Conservation (phyloP, 1,140 invertebrate genomes). For the Aphelenchoides besseyi region DNA sequence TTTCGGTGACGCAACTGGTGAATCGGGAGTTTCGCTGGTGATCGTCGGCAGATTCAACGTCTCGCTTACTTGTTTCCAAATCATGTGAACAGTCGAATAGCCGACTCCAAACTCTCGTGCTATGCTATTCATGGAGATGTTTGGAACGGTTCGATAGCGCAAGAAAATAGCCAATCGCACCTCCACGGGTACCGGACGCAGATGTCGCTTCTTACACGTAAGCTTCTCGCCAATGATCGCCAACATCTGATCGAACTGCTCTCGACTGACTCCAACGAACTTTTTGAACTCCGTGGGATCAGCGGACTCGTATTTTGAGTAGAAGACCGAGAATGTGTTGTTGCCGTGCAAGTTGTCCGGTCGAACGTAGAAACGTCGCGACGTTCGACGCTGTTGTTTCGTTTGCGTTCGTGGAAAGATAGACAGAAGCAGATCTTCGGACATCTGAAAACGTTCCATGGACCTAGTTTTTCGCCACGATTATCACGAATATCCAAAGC, state of each 20-base stretch:
- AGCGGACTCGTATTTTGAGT: background rate
- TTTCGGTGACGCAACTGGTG: background rate
- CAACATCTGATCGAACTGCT: background rate
- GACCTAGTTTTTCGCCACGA: too few species aligned
- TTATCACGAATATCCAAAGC: too few species aligned
- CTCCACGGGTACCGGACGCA: background rate
- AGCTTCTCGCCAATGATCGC: background rate
- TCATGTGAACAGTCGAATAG: background rate
- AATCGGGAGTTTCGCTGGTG: background rate
- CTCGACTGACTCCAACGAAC: background rate
- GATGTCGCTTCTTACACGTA: background rate
- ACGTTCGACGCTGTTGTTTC: too few species aligned
- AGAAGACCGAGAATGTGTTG: background rate
- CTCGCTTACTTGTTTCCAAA: background rate
- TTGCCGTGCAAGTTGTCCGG: too few species aligned
- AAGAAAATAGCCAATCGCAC: background rate
- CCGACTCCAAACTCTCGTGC: background rate
- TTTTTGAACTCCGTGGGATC: background rate
- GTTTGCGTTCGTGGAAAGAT: background rate
- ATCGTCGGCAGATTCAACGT: background rate
- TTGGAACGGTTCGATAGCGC: background rate
- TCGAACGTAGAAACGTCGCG: too few species aligned
- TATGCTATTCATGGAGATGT: background rate
- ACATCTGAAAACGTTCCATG: too few species aligned
- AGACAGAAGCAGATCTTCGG: background rate